Base-by-base conservation (phyloP, 2,888 invertebrate species). In the Yponomeuta sedellus region DNA sequence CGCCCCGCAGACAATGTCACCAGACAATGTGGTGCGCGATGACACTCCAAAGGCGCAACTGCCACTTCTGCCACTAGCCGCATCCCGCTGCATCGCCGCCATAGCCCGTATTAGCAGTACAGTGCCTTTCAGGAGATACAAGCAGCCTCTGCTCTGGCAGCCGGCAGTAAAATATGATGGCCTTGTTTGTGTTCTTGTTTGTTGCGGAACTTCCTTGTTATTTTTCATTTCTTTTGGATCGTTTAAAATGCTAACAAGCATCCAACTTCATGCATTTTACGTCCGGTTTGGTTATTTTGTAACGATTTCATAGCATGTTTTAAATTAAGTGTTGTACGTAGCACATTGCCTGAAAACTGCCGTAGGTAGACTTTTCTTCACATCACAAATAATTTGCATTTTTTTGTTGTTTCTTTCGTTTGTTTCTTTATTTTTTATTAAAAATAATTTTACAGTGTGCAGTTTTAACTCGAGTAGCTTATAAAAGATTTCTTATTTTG, bases 11-110 rank as follows among this genome's bases (percentile, higher is more conserved):
- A 89, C 90, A 88, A 89, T 87, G 86, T 80, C 79, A 78, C 82
- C 83, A 88, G 86, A 88, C 88, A 88, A 86, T 88, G 85, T 86
- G 88, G 83, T 85, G 80, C 80, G 83, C 77, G 79, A 84, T 82
- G 86, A 84, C 83, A 83, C 52, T 34, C 20, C 40, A 25, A 61
- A 20, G 25, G 16, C 16, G 16, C 44, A 16, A 52, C 44, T 52
- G 44, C 44, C 44, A 6, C 61, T 64, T 88, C 83, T 75, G 78
- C 79, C 82, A 82, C 82, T 81, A 82, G 80, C 76, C 78, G 16
- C 16, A 16, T 44, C 58, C 64, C 16, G 61, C 61, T n/a, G 11
- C 61, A 62, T 62, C 28, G 39, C 61, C 34, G 61, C 3, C 61
- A 22, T 34, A 28, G 61, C 39, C 44, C 44, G 72, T 74, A 73